A percentile compares a stretch with the other conserved stretches of the same genome.
Evolutionary conservation across 37 sponge, comb jelly and placozoan species (phyloP).

Genomic region (Diacarnus erythraeanus): DNA sequence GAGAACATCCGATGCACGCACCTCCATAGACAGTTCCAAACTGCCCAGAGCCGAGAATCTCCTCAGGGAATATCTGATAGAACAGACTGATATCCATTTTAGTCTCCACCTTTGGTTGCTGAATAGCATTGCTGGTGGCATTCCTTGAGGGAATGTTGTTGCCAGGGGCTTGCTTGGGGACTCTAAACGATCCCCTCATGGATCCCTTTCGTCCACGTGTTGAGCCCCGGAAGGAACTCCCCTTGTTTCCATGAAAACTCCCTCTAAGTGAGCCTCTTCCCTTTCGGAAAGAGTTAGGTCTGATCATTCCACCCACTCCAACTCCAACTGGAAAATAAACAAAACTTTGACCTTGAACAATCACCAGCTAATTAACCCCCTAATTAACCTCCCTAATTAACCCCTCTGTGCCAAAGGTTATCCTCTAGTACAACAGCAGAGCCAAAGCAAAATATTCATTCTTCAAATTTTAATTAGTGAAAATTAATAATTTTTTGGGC

Average conservation of each 20-base stretch:
- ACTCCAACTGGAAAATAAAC: constrained; percentile 20
- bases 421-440: too few species aligned
- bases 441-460: too few species aligned
- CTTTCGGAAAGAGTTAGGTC: constrained; percentile 43
- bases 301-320: constrained; percentile 2
- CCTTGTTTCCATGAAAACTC: constrained; percentile 60
- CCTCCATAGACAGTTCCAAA: constrained; percentile 99
- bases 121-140: neutral
- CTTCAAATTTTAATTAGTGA: too few species aligned
- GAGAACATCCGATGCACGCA: too few species aligned
- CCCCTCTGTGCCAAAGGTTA: too few species aligned
- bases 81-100: constrained; percentile 86
- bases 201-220: constrained; percentile 47
- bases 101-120: constrained; percentile 70
- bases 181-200: constrained; percentile 78
- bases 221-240: constrained; percentile 44
- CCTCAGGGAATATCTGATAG: constrained; percentile 93
- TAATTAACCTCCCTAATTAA: too few species aligned
- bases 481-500: too few species aligned
- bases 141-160: neutral
- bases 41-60: constrained; percentile 97
- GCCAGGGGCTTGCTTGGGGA: constrained; percentile 57
- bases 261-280: constrained; percentile 50
- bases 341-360: too few species aligned
- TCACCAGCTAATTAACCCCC: too few species aligned